A percentile compares a stretch with the other conserved stretches of the same genome.
These are phyloP conservation scores for Leptinotarsa undecemlineata DNA, from an alignment of 1,140 invertebrate genomes.

Conservation along the genomic window DNA sequence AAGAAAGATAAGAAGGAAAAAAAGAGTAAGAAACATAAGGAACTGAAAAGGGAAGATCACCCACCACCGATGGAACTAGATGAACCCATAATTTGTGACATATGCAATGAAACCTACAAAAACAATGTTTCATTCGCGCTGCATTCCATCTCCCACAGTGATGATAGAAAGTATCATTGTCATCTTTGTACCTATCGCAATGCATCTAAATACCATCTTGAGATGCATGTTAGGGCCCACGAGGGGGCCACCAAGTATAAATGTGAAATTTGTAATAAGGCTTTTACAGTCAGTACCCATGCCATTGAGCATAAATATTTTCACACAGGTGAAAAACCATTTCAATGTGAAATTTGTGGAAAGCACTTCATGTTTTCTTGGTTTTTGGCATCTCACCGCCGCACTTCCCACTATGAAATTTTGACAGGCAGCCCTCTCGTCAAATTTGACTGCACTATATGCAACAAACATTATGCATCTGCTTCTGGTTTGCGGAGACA, in stretches of 20 bases:
- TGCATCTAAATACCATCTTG: slow-evolving; percentile 55
- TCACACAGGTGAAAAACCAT: slow-evolving; percentile 66
- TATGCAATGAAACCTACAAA: slow-evolving; percentile 48
- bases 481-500: slow-evolving; percentile 50
- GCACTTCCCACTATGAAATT: slow-evolving; percentile 52
- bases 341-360: slow-evolving; percentile 65
- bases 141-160: slow-evolving; percentile 50
- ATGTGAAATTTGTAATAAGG: slow-evolving; percentile 59
- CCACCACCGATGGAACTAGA: slow-evolving; percentile 59
- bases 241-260: slow-evolving; percentile 58
- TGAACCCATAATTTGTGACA: slow-evolving; percentile 48
- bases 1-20: slow-evolving; percentile 24
- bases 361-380: slow-evolving; percentile 56
- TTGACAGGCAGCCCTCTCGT: slow-evolving; percentile 51
- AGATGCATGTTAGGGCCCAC: slow-evolving; percentile 53
- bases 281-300: slow-evolving; percentile 59
- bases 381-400: slow-evolving; percentile 51
- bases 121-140: slow-evolving; percentile 47
- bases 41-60: slow-evolving; percentile 43
- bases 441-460: slow-evolving; percentile 52
- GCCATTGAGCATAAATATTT: slow-evolving; percentile 53
- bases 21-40: slow-evolving; percentile 25
- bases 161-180: slow-evolving; percentile 54
- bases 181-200: slow-evolving; percentile 56
- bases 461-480: slow-evolving; percentile 53